phyloP scores from a whole-genome alignment of 2,113 vertebrate species.

The Eublepharis macularius region DNA sequence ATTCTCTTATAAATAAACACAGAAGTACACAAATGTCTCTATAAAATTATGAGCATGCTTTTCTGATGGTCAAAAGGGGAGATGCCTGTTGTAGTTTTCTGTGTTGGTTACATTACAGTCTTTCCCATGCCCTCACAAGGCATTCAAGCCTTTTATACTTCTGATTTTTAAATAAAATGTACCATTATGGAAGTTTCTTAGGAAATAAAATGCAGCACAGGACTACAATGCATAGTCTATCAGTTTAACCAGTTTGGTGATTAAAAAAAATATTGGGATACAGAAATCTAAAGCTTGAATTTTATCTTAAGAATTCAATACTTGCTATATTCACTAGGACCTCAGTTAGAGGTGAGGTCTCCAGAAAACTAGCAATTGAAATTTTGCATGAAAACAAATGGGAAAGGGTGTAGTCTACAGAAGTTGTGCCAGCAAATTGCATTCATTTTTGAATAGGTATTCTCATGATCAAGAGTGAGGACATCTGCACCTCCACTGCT shows the following conservation, averaged over 20 bases:
- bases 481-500: neutral
- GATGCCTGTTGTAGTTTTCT: constrained; percentile 60
- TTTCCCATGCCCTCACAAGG: constrained; percentile 68
- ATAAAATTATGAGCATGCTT: constrained; percentile 16
- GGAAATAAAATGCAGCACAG: constrained; percentile 3
- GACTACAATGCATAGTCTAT: neutral
- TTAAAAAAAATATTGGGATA: neutral
- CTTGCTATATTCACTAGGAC: neutral
- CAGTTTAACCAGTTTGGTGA: neutral
- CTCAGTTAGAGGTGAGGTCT: no score
- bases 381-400: neutral
- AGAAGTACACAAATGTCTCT: constrained; percentile 48
- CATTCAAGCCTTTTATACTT: constrained; percentile 53
- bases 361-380: no score
- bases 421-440: neutral
- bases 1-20: constrained; percentile 67
- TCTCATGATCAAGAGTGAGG: neutral
- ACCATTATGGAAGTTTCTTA: constrained; percentile 44
- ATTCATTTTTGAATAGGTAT: neutral
- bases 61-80: constrained; percentile 63
- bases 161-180: constrained; percentile 34
- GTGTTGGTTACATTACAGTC: constrained; percentile 48
- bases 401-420: neutral
- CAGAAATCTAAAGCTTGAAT: neutral
- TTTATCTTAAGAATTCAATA: neutral